Percentiles rank a stretch among this genome's conserved stretches.
Evolutionary conservation across 2,888 invertebrate species (phyloP).

Genomic region (Augiades crinisus): DNA sequence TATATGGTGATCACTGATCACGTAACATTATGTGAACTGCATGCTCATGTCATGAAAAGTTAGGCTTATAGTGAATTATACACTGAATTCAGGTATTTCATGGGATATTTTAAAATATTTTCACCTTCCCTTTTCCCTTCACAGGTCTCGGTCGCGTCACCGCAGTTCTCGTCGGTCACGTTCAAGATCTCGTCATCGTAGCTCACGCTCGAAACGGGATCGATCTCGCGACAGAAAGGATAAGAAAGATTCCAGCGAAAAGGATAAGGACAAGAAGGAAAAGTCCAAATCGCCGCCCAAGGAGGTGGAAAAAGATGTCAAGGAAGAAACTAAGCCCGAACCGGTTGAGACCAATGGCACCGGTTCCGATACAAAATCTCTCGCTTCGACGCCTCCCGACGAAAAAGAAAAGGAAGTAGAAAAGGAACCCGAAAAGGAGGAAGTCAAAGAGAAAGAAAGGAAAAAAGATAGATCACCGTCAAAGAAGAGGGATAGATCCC

Average conservation of each 20-base stretch:
- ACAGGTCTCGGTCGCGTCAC: slow-evolving; percentile 78
- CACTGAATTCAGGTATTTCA: too few relatives aligned
- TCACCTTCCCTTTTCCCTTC: slow-evolving; percentile 16
- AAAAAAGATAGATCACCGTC: slow-evolving; percentile 56
- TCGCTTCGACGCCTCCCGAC: slow-evolving; percentile 54
- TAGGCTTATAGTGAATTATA: too few relatives aligned
- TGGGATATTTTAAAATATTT: neutral
- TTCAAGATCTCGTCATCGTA: slow-evolving; percentile 77
- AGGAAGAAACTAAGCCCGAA: slow-evolving; percentile 53
- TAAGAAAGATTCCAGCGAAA: slow-evolving; percentile 46
- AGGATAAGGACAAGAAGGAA: slow-evolving; percentile 50
- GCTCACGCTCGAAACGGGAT: slow-evolving; percentile 76
- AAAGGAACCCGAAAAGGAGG: slow-evolving; percentile 31
- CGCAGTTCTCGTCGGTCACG: slow-evolving; percentile 81
- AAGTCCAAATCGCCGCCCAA: slow-evolving; percentile 60
- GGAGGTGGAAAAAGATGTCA: slow-evolving; percentile 52
- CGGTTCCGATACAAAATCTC: slow-evolving; percentile 51
- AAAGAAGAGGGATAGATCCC: slow-evolving; percentile 70
- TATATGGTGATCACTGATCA: too few relatives aligned
- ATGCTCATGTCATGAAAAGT: too few relatives aligned
- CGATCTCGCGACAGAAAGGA: slow-evolving; percentile 60
- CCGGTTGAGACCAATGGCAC: slow-evolving; percentile 55
- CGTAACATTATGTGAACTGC: too few relatives aligned
- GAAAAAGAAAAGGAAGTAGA: slow-evolving; percentile 45
- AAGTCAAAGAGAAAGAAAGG: slow-evolving; percentile 38